Conservation (phyloP, 1,140 invertebrate species). For the Ooceraea biroi region DNA sequence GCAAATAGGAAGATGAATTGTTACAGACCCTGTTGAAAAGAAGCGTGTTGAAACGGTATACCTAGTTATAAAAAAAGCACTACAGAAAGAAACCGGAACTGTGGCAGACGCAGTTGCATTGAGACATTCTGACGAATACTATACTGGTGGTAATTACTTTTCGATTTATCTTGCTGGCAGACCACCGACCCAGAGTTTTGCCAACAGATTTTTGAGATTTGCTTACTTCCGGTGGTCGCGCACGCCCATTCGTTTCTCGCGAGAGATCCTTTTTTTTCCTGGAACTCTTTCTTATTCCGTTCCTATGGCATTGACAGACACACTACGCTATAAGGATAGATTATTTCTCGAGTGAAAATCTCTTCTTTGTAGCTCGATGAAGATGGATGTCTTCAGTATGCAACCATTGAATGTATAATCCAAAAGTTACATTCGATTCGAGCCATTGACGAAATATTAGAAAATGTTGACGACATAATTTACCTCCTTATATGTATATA, state of each 20-base stretch:
- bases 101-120: conserved; percentile 52
- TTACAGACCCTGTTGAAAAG: no score
- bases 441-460: background rate
- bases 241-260: conserved; percentile 65
- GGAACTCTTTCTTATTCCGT: conserved; percentile 47
- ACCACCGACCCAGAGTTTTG: conserved; percentile 80
- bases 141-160: conserved; percentile 77
- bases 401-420: background rate
- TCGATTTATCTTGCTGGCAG: conserved; percentile 79
- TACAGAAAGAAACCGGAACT: no score
- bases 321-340: conserved; percentile 55
- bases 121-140: conserved; percentile 54
- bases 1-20: background rate
- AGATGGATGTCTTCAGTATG: conserved; percentile 29
- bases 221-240: conserved; percentile 79
- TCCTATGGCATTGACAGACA: conserved; percentile 34
- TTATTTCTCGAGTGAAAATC: conserved; percentile 44
- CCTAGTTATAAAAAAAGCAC: no score
- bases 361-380: conserved; percentile 15
- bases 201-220: conserved; percentile 77
- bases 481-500: no score
- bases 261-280: conserved; percentile 54
- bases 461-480: background rate
- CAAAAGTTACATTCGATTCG: conserved; percentile 11
- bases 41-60: no score